Conservation (phyloP, 2,888 invertebrate species). For the Platypus cylindrus region DNA sequence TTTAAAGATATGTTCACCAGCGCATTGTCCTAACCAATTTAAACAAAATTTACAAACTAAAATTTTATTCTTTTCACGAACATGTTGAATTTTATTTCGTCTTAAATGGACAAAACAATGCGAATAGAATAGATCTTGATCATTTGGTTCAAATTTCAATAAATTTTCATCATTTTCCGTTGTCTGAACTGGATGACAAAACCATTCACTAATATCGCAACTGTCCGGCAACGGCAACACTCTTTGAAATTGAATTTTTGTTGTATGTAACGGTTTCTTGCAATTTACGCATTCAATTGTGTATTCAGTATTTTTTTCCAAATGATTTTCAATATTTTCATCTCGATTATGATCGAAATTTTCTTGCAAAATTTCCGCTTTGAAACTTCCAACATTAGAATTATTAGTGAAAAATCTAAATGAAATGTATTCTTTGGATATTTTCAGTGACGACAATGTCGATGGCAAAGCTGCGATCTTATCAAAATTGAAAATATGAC, state of each 20-base stretch:
- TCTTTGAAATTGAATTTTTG: conserved; percentile 38
- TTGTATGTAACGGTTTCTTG: conserved; percentile 20
- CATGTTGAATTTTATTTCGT: conserved; percentile 31
- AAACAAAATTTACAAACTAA: conserved; percentile 45
- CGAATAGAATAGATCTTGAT: conserved; percentile 45
- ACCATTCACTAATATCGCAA: conserved; percentile 51
- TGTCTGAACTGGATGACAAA: conserved; percentile 42
- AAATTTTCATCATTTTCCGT: too few species aligned
- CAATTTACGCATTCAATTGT: conserved; percentile 36
- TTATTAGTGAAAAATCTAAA: conserved; percentile 30
- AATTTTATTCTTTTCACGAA: conserved; percentile 38
- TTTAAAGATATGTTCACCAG: conserved; percentile 35
- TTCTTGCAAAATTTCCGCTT: conserved; percentile 25
- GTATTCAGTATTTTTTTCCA: conserved; percentile 38
- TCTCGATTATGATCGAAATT: conserved; percentile 10
- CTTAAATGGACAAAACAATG: conserved; percentile 40
- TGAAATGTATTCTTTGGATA: conserved; percentile 23
- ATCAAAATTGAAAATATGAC: too few species aligned
- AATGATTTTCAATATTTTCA: conserved; percentile 17
- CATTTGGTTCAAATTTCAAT: conserved; percentile 36
- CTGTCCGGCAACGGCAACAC: conserved; percentile 49
- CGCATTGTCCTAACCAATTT: conserved; percentile 43
- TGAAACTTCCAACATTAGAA: conserved; percentile 23
- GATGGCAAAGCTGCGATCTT: conserved; percentile 17
- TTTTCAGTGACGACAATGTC: conserved; percentile 28